A percentile compares a stretch with the other conserved stretches of the same genome.
These are phyloP conservation scores for Sarcoramphus papa DNA, from an alignment of 2,797 vertebrate genomes.

Conservation along the genomic window DNA sequence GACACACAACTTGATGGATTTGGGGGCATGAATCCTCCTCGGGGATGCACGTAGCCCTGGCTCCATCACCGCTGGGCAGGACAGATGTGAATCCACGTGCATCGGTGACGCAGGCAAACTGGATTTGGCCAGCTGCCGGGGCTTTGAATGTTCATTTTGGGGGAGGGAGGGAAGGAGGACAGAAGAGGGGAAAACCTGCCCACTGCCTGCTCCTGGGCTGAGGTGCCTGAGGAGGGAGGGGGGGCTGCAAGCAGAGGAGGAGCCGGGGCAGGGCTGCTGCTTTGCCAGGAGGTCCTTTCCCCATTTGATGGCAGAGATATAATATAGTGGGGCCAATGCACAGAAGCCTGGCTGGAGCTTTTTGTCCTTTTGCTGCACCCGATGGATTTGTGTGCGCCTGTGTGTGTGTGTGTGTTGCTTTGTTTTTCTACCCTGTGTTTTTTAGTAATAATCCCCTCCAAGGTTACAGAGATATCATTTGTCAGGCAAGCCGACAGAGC, in stretches of 20 bases:
- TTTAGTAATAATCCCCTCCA: conserved; percentile 62
- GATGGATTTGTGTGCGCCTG: not conserved
- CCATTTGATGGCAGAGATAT: not conserved
- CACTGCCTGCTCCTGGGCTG: not conserved
- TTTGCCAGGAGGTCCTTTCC: not conserved
- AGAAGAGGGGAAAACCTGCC: not conserved
- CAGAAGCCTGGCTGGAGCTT: not conserved
- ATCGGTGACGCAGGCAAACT: conserved; percentile 42
- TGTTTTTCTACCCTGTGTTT: conserved; percentile 7
- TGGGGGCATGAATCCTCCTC: conserved; percentile 35
- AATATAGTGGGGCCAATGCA: accelerated
- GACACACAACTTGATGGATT: not conserved
- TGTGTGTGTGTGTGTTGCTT: not conserved
- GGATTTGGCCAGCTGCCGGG: conserved; percentile 45
- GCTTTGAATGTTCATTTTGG: conserved; percentile 43
- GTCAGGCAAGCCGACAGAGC: conserved; percentile 57
- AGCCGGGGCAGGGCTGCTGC: not conserved
- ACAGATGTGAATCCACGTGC: conserved; percentile 55
- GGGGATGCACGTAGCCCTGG: not conserved
- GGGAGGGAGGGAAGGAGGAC: not conserved
- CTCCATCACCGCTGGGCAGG: conserved; percentile 27
- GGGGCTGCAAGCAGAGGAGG: not conserved
- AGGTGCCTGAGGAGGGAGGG: not conserved
- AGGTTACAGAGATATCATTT: conserved; percentile 65
- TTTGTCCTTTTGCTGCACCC: conserved; percentile 18